These are phyloP conservation scores for Drosophila kikkawai DNA, from an alignment of 1,140 invertebrate genomes.

Conservation along the genomic window DNA sequence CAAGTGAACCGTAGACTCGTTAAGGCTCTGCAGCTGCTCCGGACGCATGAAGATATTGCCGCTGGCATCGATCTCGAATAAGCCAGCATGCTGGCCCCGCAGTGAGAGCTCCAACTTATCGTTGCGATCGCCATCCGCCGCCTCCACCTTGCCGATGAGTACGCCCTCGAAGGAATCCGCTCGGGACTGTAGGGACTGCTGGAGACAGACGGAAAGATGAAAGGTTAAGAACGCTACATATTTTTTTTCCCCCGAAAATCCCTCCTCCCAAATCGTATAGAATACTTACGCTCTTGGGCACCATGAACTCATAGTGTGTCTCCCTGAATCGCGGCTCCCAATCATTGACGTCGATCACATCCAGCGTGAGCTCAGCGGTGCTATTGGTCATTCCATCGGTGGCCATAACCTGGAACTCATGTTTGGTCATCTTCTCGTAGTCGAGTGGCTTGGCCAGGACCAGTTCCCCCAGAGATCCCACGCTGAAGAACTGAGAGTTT, in stretches of 20 bases:
- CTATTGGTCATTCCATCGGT: slow-evolving; percentile 89
- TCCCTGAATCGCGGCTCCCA: slow-evolving; percentile 96
- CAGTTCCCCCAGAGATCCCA: slow-evolving; percentile 92
- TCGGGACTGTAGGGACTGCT: slow-evolving; percentile 72
- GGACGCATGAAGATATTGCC: slow-evolving; percentile 86
- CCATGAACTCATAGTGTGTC: slow-evolving; percentile 93
- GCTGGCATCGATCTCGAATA: slow-evolving; percentile 86
- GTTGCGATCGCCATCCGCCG: slow-evolving; percentile 91
- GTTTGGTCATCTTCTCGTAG: slow-evolving; percentile 91
- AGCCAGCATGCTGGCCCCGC: slow-evolving; percentile 89
- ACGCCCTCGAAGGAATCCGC: slow-evolving; percentile 76
- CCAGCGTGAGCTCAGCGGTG: slow-evolving; percentile 90
- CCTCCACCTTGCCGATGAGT: slow-evolving; percentile 89
- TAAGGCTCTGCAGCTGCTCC: slow-evolving; percentile 84
- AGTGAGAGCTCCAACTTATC: slow-evolving; percentile 90
- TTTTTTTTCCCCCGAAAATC: too few relatives aligned
- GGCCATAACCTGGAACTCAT: slow-evolving; percentile 92
- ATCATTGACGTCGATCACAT: slow-evolving; percentile 95
- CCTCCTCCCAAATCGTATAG: background rate
- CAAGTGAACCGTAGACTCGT: slow-evolving; percentile 88
- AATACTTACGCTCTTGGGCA: slow-evolving; percentile 80
- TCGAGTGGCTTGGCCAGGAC: slow-evolving; percentile 91
- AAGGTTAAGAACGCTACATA: background rate
- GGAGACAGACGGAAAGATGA: slow-evolving; percentile 6
- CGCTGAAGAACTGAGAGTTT: slow-evolving; percentile 86